Conservation (phyloP, 2,113 vertebrate species). For the Pongo pygmaeus region DNA sequence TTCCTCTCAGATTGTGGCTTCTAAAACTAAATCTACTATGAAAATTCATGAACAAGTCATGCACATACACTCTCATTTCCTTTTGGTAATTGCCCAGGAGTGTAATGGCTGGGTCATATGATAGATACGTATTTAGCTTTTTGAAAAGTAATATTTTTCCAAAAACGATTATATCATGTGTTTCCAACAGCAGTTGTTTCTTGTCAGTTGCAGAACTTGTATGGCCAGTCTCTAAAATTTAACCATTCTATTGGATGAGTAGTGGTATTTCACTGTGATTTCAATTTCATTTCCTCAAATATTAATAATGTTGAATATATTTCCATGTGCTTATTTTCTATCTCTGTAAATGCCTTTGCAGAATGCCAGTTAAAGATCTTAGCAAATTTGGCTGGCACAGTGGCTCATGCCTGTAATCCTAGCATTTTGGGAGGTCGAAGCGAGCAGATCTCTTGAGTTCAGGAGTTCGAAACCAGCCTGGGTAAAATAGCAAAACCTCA, state of each 20-base stretch:
- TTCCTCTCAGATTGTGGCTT: background rate
- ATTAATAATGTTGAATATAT: too few species aligned
- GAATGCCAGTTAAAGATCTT: too few species aligned
- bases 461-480: too few species aligned
- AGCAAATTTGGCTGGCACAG: too few species aligned
- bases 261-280: background rate
- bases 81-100: background rate
- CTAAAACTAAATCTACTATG: background rate
- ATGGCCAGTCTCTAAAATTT: background rate
- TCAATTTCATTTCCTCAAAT: too few species aligned
- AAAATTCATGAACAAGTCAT: background rate
- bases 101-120: background rate
- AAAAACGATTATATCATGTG: background rate
- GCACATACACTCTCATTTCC: background rate
- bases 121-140: background rate
- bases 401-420: too few species aligned
- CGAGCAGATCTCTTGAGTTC: too few species aligned
- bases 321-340: too few species aligned
- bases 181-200: background rate
- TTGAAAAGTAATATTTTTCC: background rate
- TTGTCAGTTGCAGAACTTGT: background rate
- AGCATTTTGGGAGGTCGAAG: too few species aligned
- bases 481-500: too few species aligned
- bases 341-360: too few species aligned
- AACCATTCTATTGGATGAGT: background rate